phyloP scores from a whole-genome alignment of 1,140 invertebrate genomes.

The Amyelois transitella region DNA sequence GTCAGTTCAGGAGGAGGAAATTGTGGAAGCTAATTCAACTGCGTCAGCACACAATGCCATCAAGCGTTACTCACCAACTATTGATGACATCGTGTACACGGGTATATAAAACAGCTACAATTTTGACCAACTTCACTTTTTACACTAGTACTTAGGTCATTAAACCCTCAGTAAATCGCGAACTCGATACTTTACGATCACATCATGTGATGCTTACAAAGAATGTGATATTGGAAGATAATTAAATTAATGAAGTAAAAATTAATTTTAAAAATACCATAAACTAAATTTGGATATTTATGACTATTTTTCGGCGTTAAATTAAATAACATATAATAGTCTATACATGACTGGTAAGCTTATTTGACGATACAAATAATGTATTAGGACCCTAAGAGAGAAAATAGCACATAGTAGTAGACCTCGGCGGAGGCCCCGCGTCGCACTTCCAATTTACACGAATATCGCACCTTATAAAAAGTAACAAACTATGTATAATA shows the following conservation, averaged over 20 bases:
- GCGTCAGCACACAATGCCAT: constrained; percentile 15
- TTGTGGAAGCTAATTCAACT: constrained; percentile 27
- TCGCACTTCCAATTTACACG: constrained; percentile 45
- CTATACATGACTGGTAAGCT: constrained; percentile 71
- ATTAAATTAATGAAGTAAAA: constrained; percentile 42
- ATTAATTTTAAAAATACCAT: constrained; percentile 52
- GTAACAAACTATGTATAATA: constrained; percentile 62
- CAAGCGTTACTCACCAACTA: constrained; percentile 7
- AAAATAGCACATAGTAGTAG: constrained; percentile 51
- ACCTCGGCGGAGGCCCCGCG: constrained; percentile 24
- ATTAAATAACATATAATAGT: constrained; percentile 68
- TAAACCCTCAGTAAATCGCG: constrained; percentile 1
- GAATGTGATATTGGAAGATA: constrained; percentile 54
- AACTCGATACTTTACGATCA: constrained; percentile 33
- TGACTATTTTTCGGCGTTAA: constrained; percentile 69
- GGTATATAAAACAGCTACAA: constrained; percentile 29
- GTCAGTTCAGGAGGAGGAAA: constrained; percentile 50
- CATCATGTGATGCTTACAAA: constrained; percentile 60
- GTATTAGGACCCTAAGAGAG: constrained; percentile 62
- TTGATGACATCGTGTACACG: constrained; percentile 15
- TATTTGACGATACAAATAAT: constrained; percentile 60
- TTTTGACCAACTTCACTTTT: constrained; percentile 31
- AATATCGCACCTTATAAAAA: constrained; percentile 55
- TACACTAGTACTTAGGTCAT: constrained; percentile 37
- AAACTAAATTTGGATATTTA: constrained; percentile 74